These are phyloP conservation scores for Pipistrellus nathusii DNA, from an alignment of 2,797 vertebrate genomes.

Conservation along the genomic window DNA sequence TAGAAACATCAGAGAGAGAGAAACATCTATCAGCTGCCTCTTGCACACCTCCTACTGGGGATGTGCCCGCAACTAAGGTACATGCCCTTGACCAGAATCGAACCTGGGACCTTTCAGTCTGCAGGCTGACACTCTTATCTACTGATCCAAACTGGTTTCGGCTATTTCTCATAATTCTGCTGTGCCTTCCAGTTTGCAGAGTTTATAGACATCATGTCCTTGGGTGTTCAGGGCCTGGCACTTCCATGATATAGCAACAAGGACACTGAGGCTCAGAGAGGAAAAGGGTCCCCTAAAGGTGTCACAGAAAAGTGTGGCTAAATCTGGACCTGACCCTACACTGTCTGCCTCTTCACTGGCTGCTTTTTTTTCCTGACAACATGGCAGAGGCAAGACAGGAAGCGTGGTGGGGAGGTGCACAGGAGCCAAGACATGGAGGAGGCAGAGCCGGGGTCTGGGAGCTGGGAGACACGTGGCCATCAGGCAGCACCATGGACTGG, in stretches of 20 bases:
- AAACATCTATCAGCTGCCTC: too few species aligned
- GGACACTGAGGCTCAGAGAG: background rate
- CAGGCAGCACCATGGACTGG: background rate
- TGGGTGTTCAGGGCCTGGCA: background rate
- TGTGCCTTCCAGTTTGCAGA: slow-evolving; percentile 30
- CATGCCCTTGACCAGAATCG: too few species aligned
- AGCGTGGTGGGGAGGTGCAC: background rate
- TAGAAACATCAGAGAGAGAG: too few species aligned
- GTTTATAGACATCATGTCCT: slow-evolving; percentile 4
- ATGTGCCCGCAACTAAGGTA: too few species aligned
- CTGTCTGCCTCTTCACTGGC: background rate
- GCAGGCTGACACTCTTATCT: too few species aligned
- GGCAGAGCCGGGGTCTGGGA: background rate
- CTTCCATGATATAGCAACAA: background rate
- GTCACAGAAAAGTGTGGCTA: slow-evolving; percentile 18
- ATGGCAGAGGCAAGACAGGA: background rate
- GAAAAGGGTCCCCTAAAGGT: background rate
- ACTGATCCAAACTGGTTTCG: too few species aligned
- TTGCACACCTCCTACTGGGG: too few species aligned
- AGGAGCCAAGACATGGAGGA: background rate
- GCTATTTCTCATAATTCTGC: slow-evolving; percentile 29
- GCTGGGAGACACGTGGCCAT: background rate
- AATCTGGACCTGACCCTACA: background rate
- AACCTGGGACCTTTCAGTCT: too few species aligned
- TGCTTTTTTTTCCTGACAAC: background rate